Conservation (phyloP, 1,140 invertebrate genomes). For the Zaprionus africanus region DNA sequence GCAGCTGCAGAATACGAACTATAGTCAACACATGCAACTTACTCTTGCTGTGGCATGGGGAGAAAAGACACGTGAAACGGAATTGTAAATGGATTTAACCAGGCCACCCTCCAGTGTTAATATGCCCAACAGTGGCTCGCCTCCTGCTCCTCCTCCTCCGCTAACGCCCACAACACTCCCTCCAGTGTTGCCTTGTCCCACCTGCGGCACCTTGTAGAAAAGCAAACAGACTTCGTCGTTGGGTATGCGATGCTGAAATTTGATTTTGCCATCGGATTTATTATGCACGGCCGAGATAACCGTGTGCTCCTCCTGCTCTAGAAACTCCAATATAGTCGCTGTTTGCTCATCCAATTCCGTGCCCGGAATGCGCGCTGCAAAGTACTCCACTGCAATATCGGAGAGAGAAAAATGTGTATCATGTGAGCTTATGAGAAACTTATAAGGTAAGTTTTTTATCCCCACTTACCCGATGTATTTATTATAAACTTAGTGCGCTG, state of each 20-base stretch:
- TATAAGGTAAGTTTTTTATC: neutral
- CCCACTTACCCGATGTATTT: slow-evolving; percentile 64
- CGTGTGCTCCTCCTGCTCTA: slow-evolving; percentile 83
- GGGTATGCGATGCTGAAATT: slow-evolving; percentile 84
- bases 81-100: slow-evolving; percentile 85
- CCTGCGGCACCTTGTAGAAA: slow-evolving; percentile 84
- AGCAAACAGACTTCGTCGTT: slow-evolving; percentile 83
- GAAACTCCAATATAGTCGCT: slow-evolving; percentile 78
- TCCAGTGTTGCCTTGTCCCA: slow-evolving; percentile 42
- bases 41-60: slow-evolving; percentile 73
- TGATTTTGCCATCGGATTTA: slow-evolving; percentile 80
- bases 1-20: slow-evolving; percentile 16
- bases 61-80: slow-evolving; percentile 83
- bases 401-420: neutral
- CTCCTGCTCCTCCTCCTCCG: neutral
- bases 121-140: slow-evolving; percentile 77
- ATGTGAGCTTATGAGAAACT: neutral
- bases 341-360: slow-evolving; percentile 76
- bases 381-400: slow-evolving; percentile 72
- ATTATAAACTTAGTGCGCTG: slow-evolving; percentile 72
- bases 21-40: slow-evolving; percentile 50
- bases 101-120: slow-evolving; percentile 84
- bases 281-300: slow-evolving; percentile 80
- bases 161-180: neutral
- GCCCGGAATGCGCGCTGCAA: slow-evolving; percentile 62